phyloP scores from a whole-genome alignment of 2,888 invertebrate genomes.

The Napeogenes sylphis region DNA sequence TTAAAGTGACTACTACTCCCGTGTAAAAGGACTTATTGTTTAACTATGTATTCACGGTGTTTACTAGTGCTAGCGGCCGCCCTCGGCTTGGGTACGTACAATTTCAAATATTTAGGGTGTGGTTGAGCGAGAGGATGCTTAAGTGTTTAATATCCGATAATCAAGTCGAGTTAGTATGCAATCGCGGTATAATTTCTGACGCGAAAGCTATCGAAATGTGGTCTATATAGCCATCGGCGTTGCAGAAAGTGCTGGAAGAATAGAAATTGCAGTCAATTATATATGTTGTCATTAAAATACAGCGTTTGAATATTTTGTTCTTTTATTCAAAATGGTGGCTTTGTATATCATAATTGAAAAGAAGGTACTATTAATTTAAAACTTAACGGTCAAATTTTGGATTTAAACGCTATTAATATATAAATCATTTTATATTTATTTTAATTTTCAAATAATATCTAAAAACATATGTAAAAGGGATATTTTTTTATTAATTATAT shows the following conservation, averaged over 20 bases:
- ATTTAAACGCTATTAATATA: too few relatives aligned
- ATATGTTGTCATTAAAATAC: conserved; percentile 7
- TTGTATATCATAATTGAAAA: neutral
- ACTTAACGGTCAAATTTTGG: too few relatives aligned
- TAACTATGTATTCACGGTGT: conserved; percentile 76
- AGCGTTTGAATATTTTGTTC: conserved; percentile 13
- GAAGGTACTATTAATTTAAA: neutral
- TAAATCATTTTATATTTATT: too few relatives aligned
- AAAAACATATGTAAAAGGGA: too few relatives aligned
- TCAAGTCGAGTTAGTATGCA: conserved; percentile 26
- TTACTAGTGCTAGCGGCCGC: conserved; percentile 80
- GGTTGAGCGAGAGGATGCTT: conserved; percentile 34
- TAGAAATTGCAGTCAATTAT: conserved; percentile 45
- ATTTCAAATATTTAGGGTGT: conserved; percentile 69
- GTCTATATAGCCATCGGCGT: conserved; percentile 45
- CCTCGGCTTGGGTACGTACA: conserved; percentile 83
- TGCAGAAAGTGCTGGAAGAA: conserved; percentile 42
- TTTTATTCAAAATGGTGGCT: neutral
- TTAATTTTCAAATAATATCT: too few relatives aligned
- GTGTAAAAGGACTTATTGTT: conserved; percentile 69
- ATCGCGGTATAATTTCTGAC: conserved; percentile 41
- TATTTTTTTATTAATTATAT: too few relatives aligned
- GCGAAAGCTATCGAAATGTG: conserved; percentile 54
- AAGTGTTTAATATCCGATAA: conserved; percentile 22
- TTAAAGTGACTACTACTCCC: conserved; percentile 71